Base-by-base conservation (phyloP, 2,113 vertebrate species). In the Xiphophorus hellerii region DNA sequence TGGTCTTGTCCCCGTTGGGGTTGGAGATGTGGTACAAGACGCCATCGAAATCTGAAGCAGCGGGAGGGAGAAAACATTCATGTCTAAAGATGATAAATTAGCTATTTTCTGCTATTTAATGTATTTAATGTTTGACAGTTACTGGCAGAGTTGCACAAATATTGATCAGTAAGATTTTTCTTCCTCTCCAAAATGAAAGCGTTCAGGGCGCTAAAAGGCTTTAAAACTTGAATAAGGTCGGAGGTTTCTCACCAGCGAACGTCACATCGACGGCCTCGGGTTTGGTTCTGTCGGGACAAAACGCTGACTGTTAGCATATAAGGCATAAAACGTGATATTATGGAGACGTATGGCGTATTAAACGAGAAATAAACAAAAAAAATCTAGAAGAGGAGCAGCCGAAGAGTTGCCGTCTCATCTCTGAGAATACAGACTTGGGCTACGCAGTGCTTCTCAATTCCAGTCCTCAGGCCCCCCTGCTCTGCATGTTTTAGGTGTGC, bases 21-120 rank as follows among this genome's bases (percentile, higher is more conserved):
- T 99, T 99, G 89, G 98, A 99, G 93, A 99, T 99, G 95, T 99
- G 98, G 90, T 99, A 99, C 78, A 99, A 95, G 87, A 99, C 98
- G 51, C 98, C 98, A 96, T 99, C 98, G 1, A 99, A 99, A 88
- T 99, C 98, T 99, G 88, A 15, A n/a, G 5, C 20, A 54, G 22
- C 99, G 88, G 17, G 51, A 25, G 54, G 42, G 0, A n/a, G 35
- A 33, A 30, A 69, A 13, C 10, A 27, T 76, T 5, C 71, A 68
- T 25, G 10, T 2, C 17, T 12, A 27, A 4, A 3, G 7, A 51
- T 17, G 25, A 12, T 5, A 0, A 62, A 54, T 22, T 3, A 33
- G 13, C 28, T 33, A 33, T 4, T 66, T n/a, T 5, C 1, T 2
- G 11, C 2, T 10, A 54, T 61, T 65, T 28, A 5, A 1, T 10